Conservation (phyloP, 2,113 vertebrate genomes). For the Garra rufa region DNA sequence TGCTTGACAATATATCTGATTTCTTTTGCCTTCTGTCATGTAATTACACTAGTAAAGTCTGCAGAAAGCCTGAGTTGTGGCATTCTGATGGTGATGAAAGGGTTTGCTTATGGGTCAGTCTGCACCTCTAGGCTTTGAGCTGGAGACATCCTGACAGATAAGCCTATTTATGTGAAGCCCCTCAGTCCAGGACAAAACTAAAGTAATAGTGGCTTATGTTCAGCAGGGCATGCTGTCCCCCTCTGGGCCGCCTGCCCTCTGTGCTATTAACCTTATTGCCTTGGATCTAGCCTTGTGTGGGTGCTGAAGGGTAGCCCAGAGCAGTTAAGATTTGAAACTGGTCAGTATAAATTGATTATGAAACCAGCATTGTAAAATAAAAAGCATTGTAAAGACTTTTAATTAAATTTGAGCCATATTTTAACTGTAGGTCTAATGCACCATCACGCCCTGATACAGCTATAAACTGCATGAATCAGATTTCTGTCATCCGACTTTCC, state of each 20-base stretch:
- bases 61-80: background rate
- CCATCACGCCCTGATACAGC: conserved; percentile 37
- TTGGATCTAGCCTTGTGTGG: conserved; percentile 25
- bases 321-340: conserved; percentile 14
- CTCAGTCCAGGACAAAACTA: conserved; percentile 24
- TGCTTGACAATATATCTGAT: too few species aligned
- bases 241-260: conserved; percentile 33
- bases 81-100: background rate
- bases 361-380: background rate
- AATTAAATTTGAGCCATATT: conserved; percentile 37
- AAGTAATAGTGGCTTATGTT: conserved; percentile 48
- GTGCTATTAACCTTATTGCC: conserved; percentile 43
- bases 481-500: conserved; percentile 28
- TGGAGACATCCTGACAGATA: conserved; percentile 38
- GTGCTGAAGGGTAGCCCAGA: conserved; percentile 19
- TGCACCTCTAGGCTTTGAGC: conserved; percentile 43
- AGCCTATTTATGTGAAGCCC: conserved; percentile 46
- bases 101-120: conserved; percentile 17
- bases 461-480: conserved; percentile 43
- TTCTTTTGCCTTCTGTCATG: too few species aligned
- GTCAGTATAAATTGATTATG: conserved; percentile 32
- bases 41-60: too few species aligned
- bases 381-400: conserved; percentile 48
- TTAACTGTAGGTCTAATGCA: conserved; percentile 42
- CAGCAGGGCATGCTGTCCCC: conserved; percentile 30